Base-by-base conservation (phyloP, 1,140 invertebrate species). In the Drosophila jambulina region DNA sequence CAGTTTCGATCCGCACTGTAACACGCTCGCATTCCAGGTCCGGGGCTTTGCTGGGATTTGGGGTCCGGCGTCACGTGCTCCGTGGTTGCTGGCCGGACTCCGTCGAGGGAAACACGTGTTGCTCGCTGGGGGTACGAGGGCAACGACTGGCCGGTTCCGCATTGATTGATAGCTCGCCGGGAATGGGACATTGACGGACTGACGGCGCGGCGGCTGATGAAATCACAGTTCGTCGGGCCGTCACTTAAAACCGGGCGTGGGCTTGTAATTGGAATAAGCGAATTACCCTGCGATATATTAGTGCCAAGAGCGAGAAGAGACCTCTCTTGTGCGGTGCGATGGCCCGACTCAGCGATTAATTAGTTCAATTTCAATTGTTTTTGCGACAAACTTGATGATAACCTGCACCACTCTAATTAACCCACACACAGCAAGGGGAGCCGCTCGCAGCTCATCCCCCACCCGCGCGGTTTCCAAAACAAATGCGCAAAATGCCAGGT, bases 401-500 rank as follows among this genome's bases (percentile, higher is more conserved):
- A 70, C 67, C 67, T 68, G 62, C 29, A 7, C 43, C 61, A 45
- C 34, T 38, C 61, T 67, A 70, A 67, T 70, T 64, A 65, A 70
- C 67, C 67, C 46, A 9, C 67, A 51, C 64, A 69, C 48, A 54
- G 38, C 53, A 36, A 70, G 61, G 42, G 67, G 32, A 53, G 46
- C 29, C 19, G 27, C 54, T 6, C 54, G 34, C 54, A 17, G 34
- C 54, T n/a, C 54, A 57, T 25, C 21, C 34, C 54, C 34, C 54
- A 38, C 54, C 54, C 54, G 54, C 54, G 25, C 54, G 34, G 23
- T 74, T 48, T 27, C 51, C 60, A 74, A 82, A 82, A 57, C 42
- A 82, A 82, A 75, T 82, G 79, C 59, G 63, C 79, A 82, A 78
- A 82, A 79, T 61, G 49, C 75, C 45, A 42, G 29, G 13, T 27